phyloP scores from a whole-genome alignment of 2,797 vertebrate species.

The Hipposideros larvatus region DNA sequence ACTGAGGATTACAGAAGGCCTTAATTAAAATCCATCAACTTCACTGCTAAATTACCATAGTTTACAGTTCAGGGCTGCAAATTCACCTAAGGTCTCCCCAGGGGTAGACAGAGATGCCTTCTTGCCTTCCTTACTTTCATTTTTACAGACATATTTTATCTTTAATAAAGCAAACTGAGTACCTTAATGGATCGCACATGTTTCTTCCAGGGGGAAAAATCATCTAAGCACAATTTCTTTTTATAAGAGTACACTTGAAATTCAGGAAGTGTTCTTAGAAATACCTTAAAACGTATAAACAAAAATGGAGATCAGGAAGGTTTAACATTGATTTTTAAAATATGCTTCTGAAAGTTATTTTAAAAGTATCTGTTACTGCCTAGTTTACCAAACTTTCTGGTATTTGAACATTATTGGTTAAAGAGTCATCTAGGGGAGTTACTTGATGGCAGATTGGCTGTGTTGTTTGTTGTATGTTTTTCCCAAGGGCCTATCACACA shows the following conservation, averaged over 20 bases:
- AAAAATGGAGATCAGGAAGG: slow-evolving; percentile 10
- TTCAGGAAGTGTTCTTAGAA: slow-evolving; percentile 12
- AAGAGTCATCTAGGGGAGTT: neutral
- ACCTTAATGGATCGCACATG: neutral
- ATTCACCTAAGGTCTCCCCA: neutral
- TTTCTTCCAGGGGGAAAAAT: slow-evolving; percentile 27
- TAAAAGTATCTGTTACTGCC: neutral
- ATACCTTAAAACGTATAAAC: slow-evolving; percentile 39
- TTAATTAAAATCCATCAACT: slow-evolving; percentile 72
- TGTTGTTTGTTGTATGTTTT: neutral
- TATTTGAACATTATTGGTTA: slow-evolving; percentile 27
- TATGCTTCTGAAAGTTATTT: slow-evolving; percentile 43
- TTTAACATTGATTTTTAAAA: slow-evolving; percentile 31
- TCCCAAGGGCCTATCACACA: neutral
- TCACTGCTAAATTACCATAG: slow-evolving; percentile 49
- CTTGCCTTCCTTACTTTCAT: slow-evolving; percentile 51
- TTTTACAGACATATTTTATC: slow-evolving; percentile 50
- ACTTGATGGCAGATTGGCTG: neutral
- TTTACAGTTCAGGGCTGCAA: slow-evolving; percentile 40
- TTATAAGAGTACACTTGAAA: slow-evolving; percentile 55
- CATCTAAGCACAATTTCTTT: slow-evolving; percentile 16
- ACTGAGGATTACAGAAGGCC: slow-evolving; percentile 40
- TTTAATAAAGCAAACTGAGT: slow-evolving; percentile 67
- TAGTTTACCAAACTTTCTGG: slow-evolving; percentile 23
- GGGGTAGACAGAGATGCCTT: neutral